These are phyloP conservation scores for Pangasius krempfi DNA, from an alignment of 2,797 vertebrate genomes.

Conservation along the genomic window DNA sequence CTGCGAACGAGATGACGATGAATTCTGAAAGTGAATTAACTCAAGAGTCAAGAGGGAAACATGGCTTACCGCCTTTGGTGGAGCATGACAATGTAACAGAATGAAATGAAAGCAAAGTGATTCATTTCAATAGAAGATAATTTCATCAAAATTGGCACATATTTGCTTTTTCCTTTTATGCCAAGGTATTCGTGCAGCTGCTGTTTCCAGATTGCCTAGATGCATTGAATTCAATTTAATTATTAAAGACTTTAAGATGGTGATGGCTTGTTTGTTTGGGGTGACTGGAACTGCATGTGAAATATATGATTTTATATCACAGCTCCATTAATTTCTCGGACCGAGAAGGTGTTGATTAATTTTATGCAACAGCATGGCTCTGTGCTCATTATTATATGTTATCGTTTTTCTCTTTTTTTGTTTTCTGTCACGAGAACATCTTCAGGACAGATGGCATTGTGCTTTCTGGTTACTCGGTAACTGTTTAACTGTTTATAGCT, in stretches of 20 bases:
- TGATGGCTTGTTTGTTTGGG: neutral
- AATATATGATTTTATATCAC: neutral
- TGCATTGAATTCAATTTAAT: neutral
- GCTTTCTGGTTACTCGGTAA: neutral
- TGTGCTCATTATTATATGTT: neutral
- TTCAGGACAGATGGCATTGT: neutral
- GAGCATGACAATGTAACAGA: neutral
- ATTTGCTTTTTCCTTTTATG: too few species aligned
- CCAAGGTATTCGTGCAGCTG: neutral
- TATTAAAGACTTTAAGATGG: neutral
- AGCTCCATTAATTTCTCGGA: neutral
- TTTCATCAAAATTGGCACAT: neutral
- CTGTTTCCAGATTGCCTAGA: neutral
- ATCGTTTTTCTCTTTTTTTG: neutral
- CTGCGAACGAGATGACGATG: constrained; percentile 21
- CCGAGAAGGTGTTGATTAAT: neutral
- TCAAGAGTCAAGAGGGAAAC: constrained; percentile 24
- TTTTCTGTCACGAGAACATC: neutral
- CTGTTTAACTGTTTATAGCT: neutral
- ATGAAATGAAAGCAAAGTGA: neutral
- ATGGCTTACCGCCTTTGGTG: neutral
- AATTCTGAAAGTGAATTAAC: constrained; percentile 48
- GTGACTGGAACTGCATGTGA: neutral
- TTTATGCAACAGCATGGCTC: neutral
- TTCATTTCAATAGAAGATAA: constrained; percentile 1